Conservation (phyloP, 1,140 invertebrate genomes). For the Apis cerana region DNA sequence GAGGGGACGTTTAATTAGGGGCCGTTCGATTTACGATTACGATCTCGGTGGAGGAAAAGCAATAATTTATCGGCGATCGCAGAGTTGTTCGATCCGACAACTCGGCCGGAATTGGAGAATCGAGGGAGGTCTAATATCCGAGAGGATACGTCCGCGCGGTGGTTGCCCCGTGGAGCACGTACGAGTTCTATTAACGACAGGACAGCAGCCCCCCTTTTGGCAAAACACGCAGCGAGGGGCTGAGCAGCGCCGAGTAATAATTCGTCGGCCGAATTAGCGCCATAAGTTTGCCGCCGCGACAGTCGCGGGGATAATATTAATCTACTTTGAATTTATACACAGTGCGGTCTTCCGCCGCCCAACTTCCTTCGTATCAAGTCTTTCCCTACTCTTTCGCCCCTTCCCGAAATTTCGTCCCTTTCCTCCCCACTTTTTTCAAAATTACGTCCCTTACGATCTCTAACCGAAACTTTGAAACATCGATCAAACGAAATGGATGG, state of each 20-base stretch:
- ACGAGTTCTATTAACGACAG: conserved; percentile 67
- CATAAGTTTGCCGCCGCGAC: conserved; percentile 78
- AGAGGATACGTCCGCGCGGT: conserved; percentile 16
- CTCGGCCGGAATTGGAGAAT: background rate
- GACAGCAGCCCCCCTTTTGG: conserved; percentile 44
- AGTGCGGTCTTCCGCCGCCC: conserved; percentile 56
- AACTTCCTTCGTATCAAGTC: conserved; percentile 56
- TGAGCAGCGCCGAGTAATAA: conserved; percentile 73
- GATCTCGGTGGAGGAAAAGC: background rate
- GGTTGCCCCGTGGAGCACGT: conserved; percentile 56
- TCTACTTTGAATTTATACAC: conserved; percentile 78
- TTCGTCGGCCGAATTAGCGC: conserved; percentile 78
- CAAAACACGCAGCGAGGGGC: conserved; percentile 58
- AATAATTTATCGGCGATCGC: background rate
- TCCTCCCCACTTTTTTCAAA: background rate
- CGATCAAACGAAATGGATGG: no score
- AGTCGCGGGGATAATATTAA: conserved; percentile 79
- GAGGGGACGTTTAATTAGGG: no score
- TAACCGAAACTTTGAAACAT: no score
- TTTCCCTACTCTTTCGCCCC: conserved; percentile 14
- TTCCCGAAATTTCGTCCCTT: background rate
- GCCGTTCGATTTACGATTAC: no score
- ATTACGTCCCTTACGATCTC: no score
- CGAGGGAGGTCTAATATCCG: conserved; percentile 37
- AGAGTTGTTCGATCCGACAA: no score